These are phyloP conservation scores for Leptoteleia sp. DNA, from an alignment of 1,140 invertebrate species.

Conservation along the genomic window DNA sequence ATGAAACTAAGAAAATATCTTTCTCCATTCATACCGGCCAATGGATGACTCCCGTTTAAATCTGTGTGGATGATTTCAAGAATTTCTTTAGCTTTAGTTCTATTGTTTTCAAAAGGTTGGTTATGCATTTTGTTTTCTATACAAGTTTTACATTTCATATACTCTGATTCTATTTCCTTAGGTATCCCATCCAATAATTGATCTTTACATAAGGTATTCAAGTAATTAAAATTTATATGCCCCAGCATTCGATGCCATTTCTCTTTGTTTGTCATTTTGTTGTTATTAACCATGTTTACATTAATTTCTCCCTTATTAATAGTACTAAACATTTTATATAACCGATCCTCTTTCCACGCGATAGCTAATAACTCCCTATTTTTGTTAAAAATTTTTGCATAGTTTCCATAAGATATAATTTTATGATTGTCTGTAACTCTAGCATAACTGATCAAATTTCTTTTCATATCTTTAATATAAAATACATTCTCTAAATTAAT, in stretches of 20 bases:
- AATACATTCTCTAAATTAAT: slow-evolving; percentile 48
- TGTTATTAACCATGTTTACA: slow-evolving; percentile 9
- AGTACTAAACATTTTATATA: slow-evolving; percentile 26
- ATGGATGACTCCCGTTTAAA: slow-evolving; percentile 32
- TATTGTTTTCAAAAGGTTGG: slow-evolving; percentile 37
- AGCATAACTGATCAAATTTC: slow-evolving; percentile 51
- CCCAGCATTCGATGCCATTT: slow-evolving; percentile 56
- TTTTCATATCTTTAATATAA: slow-evolving; percentile 52
- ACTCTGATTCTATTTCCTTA: slow-evolving; percentile 36
- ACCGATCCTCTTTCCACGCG: slow-evolving; percentile 8
- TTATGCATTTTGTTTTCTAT: slow-evolving; percentile 52
- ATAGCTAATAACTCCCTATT: slow-evolving; percentile 38
- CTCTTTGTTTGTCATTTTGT: slow-evolving; percentile 39
- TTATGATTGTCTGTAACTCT: slow-evolving; percentile 42
- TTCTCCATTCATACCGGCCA: slow-evolving; percentile 21
- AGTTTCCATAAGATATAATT: slow-evolving; percentile 40
- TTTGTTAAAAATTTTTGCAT: slow-evolving; percentile 31
- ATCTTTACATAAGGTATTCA: slow-evolving; percentile 47
- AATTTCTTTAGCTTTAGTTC: slow-evolving; percentile 26
- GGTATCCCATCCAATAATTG: slow-evolving; percentile 44
- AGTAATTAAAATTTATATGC: slow-evolving; percentile 59
- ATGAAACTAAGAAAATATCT: slow-evolving; percentile 58
- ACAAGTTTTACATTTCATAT: slow-evolving; percentile 47
- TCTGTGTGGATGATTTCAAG: slow-evolving; percentile 46
- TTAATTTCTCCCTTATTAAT: no score